Evolutionary conservation across 2,888 invertebrate genomes (phyloP), one percentile per base, ranked within the genome.

Genomic region (Notodonta ziczac): DNA sequence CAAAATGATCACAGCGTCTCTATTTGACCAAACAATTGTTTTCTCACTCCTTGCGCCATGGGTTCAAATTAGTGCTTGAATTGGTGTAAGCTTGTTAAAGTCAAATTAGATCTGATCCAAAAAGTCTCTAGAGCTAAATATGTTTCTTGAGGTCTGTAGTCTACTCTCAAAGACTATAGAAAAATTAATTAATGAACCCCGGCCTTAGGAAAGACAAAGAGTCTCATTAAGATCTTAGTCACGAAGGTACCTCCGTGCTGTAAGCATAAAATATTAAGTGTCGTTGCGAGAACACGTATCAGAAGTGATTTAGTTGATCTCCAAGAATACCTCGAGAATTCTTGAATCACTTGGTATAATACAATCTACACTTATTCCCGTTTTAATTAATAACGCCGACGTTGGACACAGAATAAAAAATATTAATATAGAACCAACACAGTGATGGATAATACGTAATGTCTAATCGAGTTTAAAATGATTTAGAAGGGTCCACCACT

Each of bases 331-430:
- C 65, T 59, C 48, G 64, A 60, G 68, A 69, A 64, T 67, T 70
- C 69, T 73, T 75, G 74, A 81, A 83, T 83, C 80, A 75, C 75
- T 74, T 80, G 76, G 84, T 82, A 82, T 84, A 84, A 84, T 82
- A 82, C 73, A 82, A 84, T 84, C 24, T 84, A 76, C 78, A 83
- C 81, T 85, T 83, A 83, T 84, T 85, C 82, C 71, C 72, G 77
- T 76, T 78, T 80, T 84, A 83, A 87, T 86, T 85, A 86, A 82
- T 78, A 78, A 76, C 70, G 68, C 66, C 70, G 70, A 77, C 78
- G 82, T 78, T 79, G 56, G 54, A 4, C 81, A 82, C 66, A 80
- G 80, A 82, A 40, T 55, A 55, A 14, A 14, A 52, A 13, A 39
- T 24, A 24, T 24, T 55, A 39, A 39, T 52, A 14, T 52, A 48